These are phyloP conservation scores for Linyphia triangularis DNA, from an alignment of 2,888 invertebrate genomes.

Conservation along the genomic window DNA sequence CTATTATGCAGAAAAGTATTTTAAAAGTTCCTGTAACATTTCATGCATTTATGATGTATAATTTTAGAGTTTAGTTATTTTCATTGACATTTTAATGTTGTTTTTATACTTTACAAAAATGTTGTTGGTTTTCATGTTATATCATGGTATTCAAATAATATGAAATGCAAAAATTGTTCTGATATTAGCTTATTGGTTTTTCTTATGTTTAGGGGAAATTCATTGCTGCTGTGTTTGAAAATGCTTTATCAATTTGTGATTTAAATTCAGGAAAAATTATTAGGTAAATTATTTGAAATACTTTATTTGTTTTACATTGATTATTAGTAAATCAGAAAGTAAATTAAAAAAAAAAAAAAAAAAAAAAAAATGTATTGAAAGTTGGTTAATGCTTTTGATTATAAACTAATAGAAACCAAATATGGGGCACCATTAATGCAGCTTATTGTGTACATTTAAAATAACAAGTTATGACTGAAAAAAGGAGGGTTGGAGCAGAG, in stretches of 20 bases:
- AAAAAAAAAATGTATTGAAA: neutral
- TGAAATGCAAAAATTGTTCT: neutral
- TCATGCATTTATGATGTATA: no score
- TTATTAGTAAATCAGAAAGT: neutral
- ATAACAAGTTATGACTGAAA: no score
- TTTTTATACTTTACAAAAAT: no score
- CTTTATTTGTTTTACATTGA: neutral
- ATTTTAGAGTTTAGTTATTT: no score
- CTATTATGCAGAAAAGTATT: neutral
- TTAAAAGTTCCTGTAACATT: no score
- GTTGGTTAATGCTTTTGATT: neutral
- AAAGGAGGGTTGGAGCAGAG: no score
- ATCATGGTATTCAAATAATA: no score
- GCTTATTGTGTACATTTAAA: no score
- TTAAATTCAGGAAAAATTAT: neutral
- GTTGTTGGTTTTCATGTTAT: no score
- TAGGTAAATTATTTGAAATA: conserved; percentile 22
- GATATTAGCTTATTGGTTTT: neutral
- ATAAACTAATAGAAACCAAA: neutral
- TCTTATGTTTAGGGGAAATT: conserved; percentile 27
- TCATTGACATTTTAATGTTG: no score
- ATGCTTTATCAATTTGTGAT: conserved; percentile 19
- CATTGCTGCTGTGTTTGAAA: conserved; percentile 41
- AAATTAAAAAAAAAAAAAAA: neutral
- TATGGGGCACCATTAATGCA: no score